Base-by-base conservation (phyloP, 2,888 invertebrate species). In the Steromphala cineraria region DNA sequence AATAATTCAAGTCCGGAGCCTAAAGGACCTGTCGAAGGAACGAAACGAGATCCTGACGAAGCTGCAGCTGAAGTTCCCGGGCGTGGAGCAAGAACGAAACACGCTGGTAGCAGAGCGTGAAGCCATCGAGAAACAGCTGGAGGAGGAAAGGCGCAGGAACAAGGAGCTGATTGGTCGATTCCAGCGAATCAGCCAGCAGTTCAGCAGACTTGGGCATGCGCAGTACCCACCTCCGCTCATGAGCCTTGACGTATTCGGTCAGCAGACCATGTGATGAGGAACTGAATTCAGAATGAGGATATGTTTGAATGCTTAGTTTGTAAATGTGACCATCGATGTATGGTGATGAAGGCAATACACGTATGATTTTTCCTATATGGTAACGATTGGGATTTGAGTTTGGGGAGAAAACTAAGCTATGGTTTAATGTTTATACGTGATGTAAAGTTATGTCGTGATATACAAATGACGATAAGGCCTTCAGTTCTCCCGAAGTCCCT, bases 151-250 rank as follows among this genome's bases (percentile, higher is more conserved):
- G 53, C 19, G 79, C 13, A 46, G 79, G n/a, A 79, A 79, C 71
- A 62, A 67, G n/a, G 79, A 79, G 62, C 53, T 79, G 53, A 79
- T 79, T 71, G 53, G 53, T 17, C 67, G 79, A 3, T 79, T 79
- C 52, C 79, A 79, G 53, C 40, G 79, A 53, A 36, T 79, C 24
- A 62, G 71, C 53, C 79, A 79, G 71, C 79, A 79, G 71, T 74
- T 79, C 15, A 71, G 79, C 67, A 67, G 79, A 19, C 40, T 53
- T 15, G 79, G 79, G 8, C 79, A 79, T 24, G 75, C 75, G 46
- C 52, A 19, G 13, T 75, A 46, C 52, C 24, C 75, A 75, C 75
- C 62, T 28, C 62, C 62, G 62, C 62, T 62, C 3, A 62, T 62
- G 62, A 15, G 28, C 28, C 24, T 62, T 24, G 62, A 62, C 62